Evolutionary conservation across 2,888 invertebrate genomes (phyloP).

Genomic region (Phyto melanocephala): DNA sequence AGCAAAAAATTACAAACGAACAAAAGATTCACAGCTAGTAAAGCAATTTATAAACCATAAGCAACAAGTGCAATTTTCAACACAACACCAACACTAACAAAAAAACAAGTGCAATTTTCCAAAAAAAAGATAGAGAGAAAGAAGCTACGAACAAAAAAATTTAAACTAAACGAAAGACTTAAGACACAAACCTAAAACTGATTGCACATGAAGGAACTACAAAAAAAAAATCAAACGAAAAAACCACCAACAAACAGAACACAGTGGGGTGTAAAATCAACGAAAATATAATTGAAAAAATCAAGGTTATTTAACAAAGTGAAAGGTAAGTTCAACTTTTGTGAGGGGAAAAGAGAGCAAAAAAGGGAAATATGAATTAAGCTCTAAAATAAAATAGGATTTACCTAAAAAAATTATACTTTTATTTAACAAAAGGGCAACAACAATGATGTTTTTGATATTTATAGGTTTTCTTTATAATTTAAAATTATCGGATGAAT

Average conservation of each 20-base stretch:
- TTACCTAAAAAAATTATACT: too few relatives aligned
- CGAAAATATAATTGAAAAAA: background rate
- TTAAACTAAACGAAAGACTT: constrained; percentile 47
- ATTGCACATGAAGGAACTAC: background rate
- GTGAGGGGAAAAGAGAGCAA: too few relatives aligned
- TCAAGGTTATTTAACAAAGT: background rate
- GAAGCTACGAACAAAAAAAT: background rate
- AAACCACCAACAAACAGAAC: background rate
- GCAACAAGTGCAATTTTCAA: constrained; percentile 52
- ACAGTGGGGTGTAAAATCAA: constrained; percentile 9
- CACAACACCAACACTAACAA: constrained; percentile 25
- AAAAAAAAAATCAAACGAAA: background rate
- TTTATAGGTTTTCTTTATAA: too few relatives aligned
- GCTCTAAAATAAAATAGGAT: too few relatives aligned
- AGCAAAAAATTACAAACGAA: constrained; percentile 6
- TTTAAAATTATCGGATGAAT: too few relatives aligned
- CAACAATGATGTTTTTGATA: too few relatives aligned
- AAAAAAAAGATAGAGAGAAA: background rate
- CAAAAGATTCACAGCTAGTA: constrained; percentile 46
- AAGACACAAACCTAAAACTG: constrained; percentile 39
- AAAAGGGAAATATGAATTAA: too few relatives aligned
- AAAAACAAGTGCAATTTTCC: constrained; percentile 44
- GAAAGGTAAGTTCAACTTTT: background rate
- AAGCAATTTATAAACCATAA: constrained; percentile 35
- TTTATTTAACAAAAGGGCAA: too few relatives aligned